Percentiles rank a stretch among this genome's conserved stretches.
Conservation (phyloP, 2,888 invertebrate genomes). For the Drosophila paranaensis region DNA sequence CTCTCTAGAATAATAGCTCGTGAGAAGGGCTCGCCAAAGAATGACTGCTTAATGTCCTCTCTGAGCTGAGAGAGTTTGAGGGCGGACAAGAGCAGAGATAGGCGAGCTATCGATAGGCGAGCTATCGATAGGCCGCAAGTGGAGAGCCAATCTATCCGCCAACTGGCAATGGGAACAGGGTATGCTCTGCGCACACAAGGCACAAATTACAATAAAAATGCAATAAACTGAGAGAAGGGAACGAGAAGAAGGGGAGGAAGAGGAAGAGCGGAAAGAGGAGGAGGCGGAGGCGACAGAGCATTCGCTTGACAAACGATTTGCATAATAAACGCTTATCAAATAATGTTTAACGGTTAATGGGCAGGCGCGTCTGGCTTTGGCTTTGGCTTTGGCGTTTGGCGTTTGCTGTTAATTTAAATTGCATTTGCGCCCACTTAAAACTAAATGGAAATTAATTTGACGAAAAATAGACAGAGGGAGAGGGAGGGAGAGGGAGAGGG, state of each 20-base stretch:
- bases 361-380: constrained; percentile 10
- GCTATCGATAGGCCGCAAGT: neutral
- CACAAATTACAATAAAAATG: constrained; percentile 33
- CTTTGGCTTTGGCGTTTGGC: neutral
- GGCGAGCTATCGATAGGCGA: neutral
- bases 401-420: constrained; percentile 74
- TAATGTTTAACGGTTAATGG: constrained; percentile 40
- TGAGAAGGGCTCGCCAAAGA: no score
- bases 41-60: no score
- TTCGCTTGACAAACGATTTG: constrained; percentile 35
- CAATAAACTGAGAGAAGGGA: constrained; percentile 17
- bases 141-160: neutral
- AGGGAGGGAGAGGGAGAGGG: neutral
- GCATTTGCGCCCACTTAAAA: constrained; percentile 77
- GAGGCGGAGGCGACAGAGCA: neutral
- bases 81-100: neutral
- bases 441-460: constrained; percentile 76
- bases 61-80: no score
- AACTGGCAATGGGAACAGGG: neutral
- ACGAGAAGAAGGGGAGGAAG: neutral
- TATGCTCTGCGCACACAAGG: neutral
- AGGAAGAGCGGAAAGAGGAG: neutral
- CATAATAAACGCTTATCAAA: constrained; percentile 44
- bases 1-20: no score
- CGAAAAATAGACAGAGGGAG: constrained; percentile 34